Percentiles rank a stretch among this genome's conserved stretches.
These are phyloP conservation scores for Drosophila borborema DNA, from an alignment of 2,888 invertebrate genomes.

Conservation along the genomic window DNA sequence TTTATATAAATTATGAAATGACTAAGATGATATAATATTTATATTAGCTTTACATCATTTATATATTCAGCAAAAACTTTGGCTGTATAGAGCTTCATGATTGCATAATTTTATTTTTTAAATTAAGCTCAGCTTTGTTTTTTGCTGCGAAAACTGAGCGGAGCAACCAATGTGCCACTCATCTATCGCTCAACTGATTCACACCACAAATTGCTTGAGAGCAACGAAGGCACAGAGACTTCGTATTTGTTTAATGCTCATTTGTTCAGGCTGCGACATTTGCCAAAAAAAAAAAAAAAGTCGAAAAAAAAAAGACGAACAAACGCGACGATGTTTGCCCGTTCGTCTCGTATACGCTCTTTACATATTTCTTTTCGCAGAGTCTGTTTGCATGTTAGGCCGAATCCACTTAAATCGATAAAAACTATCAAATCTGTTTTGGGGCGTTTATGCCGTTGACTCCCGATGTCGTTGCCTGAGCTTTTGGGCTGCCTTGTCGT, in stretches of 20 bases:
- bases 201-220: neutral
- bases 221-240: slow-evolving; percentile 1
- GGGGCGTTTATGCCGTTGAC: slow-evolving; percentile 66
- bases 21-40: no score
- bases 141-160: neutral
- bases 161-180: neutral
- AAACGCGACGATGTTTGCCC: slow-evolving; percentile 9
- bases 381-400: slow-evolving; percentile 49
- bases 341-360: neutral
- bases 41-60: no score
- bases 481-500: slow-evolving; percentile 47
- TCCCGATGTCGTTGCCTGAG: slow-evolving; percentile 24
- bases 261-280: slow-evolving; percentile 12
- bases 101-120: neutral
- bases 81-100: no score
- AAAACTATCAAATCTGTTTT: slow-evolving; percentile 79
- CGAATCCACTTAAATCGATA: slow-evolving; percentile 80
- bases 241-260: slow-evolving; percentile 15
- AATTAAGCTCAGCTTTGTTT: neutral
- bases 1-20: no score
- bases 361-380: slow-evolving; percentile 26
- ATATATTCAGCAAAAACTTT: neutral
- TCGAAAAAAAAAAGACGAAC: neutral
- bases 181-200: slow-evolving; percentile 4
- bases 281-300: neutral